Evolutionary conservation across 2,797 vertebrate genomes (phyloP), one percentile per base, ranked within the genome.

Genomic region (Catamblyrhynchus diadema): DNA sequence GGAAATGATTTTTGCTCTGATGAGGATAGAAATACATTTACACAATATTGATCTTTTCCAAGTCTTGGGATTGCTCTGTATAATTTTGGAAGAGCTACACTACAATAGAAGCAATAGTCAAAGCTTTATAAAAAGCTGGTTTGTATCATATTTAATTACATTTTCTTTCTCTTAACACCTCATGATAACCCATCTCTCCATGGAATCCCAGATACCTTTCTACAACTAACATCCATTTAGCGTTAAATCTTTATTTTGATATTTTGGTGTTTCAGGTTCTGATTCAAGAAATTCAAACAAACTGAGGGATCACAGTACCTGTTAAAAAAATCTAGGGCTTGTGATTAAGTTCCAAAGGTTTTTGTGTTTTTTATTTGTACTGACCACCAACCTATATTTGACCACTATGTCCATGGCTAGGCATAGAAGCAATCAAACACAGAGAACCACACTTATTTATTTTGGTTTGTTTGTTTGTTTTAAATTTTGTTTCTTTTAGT

Each of bases 21-120:
- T 66, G 62, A 90, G 48, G 42, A 86, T 6, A 88, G 70, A 95
- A 95, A 81, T 23, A 93, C 32, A 12, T 92, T 88, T 88, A 54
- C 28, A 79, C 57, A 47, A 71, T 74, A 90, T 35, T 73, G 62
- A 92, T 84, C 77, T 86, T 86, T 16, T 78, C 42, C 60, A 70
- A 82, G 44, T 45, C 32, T 33, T 90, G 45, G n/a, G 44, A 81
- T 86, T 81, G 25, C 42, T 86, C 41, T 70, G 24, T 28, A 37
- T 72, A 73, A 60, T 59, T 92, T 33, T 75, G 39, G 51, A 79
- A n/a, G 21, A 69, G 25, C 24, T 82, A 42, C 12, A 8, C 16
- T 65, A 61, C 30, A 88, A 72, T 2, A 60, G 23, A 79, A 88
- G 56, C 3, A 90, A 64, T 12, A 69, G 19, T 23, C 51, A 86